phyloP scores from a whole-genome alignment of 1,140 invertebrate species.

The Temnothorax longispinosus region DNA sequence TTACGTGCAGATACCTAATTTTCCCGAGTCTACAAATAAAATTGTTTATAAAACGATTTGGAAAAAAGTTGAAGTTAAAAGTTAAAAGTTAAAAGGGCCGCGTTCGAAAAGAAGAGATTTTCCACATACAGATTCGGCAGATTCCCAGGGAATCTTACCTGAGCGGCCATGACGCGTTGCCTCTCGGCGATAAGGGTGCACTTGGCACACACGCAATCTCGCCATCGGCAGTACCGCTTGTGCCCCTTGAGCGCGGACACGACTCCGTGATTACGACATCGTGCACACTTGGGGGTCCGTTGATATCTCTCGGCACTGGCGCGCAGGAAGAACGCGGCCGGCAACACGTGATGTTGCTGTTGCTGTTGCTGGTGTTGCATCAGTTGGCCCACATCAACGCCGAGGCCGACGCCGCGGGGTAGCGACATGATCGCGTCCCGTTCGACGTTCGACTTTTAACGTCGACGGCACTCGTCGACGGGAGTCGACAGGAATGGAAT shows the following conservation, averaged over 20 bases:
- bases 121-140: no score
- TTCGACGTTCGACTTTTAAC: not conserved
- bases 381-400: slow-evolving; percentile 92
- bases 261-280: slow-evolving; percentile 99
- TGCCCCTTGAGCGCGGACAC: slow-evolving; percentile 99
- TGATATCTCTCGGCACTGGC: slow-evolving; percentile 96
- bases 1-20: no score
- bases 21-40: no score
- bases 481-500: no score
- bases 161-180: slow-evolving; percentile 99
- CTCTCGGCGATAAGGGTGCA: slow-evolving; percentile 99
- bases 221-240: slow-evolving; percentile 98
- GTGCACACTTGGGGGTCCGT: slow-evolving; percentile 99
- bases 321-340: slow-evolving; percentile 93
- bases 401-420: slow-evolving; percentile 87
- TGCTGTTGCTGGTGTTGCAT: slow-evolving; percentile 88
- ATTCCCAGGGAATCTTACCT: slow-evolving; percentile 86
- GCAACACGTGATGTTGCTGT: slow-evolving; percentile 93
- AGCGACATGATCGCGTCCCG: slow-evolving; percentile 88
- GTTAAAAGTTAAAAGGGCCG: no score
- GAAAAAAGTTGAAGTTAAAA: no score
- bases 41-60: no score
- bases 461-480: not conserved
- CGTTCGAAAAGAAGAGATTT: no score
- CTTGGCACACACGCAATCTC: slow-evolving; percentile 98